Percentiles rank a stretch among this genome's conserved stretches.
Conservation (phyloP, 2,797 vertebrate species). For the Hypotaenidia philippensis region DNA sequence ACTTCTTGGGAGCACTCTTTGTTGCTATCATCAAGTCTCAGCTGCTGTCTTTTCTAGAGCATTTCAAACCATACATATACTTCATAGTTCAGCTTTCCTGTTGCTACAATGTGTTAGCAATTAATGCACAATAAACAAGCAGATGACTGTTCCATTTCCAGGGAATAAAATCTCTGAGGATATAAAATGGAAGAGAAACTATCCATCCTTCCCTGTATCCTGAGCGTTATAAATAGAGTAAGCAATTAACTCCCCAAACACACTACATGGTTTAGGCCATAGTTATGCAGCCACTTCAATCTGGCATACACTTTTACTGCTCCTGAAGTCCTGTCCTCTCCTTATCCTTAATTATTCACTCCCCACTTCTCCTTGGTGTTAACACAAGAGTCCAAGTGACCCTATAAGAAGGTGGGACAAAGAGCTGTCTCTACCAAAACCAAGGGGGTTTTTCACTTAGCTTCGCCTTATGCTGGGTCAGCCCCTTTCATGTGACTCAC, state of each 20-base stretch:
- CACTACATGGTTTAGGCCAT: rapidly evolving
- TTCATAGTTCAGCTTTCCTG: constrained; percentile 1
- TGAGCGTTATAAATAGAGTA: constrained; percentile 3
- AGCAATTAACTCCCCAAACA: neutral
- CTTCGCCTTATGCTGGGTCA: neutral
- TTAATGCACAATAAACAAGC: constrained; percentile 55
- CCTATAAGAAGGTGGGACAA: neutral
- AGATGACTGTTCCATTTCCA: constrained; percentile 52
- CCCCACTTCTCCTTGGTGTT: neutral
- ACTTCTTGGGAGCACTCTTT: neutral
- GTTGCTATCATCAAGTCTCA: neutral
- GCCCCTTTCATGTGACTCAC: constrained; percentile 29
- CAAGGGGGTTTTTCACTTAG: neutral
- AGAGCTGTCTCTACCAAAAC: neutral
- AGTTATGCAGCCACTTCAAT: neutral
- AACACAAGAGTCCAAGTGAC: neutral
- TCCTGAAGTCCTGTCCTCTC: neutral
- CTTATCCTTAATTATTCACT: neutral
- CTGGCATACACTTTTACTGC: neutral
- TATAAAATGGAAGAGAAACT: constrained; percentile 29
- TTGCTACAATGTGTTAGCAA: constrained; percentile 58
- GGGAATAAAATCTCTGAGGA: constrained; percentile 44
- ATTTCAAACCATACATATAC: neutral
- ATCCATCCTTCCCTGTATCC: neutral
- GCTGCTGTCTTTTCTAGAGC: constrained; percentile 3